Conservation (phyloP, 2,888 invertebrate genomes). For the Phaedon cochleariae region DNA sequence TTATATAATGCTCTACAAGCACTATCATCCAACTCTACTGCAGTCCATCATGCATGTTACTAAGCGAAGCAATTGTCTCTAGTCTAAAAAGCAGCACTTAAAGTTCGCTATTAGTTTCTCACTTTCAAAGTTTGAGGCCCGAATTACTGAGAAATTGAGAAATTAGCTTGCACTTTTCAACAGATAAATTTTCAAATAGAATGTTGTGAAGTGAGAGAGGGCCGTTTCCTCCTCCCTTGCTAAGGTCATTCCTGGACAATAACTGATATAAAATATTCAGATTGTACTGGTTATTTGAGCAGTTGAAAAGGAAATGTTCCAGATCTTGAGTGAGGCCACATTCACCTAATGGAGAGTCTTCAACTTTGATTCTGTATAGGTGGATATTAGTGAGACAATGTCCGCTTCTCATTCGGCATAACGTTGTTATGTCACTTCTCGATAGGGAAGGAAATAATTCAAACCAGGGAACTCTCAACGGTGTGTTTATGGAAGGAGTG, state of each 20-base stretch:
- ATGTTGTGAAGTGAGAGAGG: neutral
- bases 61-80: too few species aligned
- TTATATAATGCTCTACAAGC: too few species aligned
- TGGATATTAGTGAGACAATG: neutral
- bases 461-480: neutral
- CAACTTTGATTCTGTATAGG: neutral
- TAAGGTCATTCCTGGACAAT: neutral
- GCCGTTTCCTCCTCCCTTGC: neutral
- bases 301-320: neutral
- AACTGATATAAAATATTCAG: neutral
- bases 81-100: too few species aligned
- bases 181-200: neutral
- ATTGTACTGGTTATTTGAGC: neutral
- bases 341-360: neutral
- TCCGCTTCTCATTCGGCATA: conserved; percentile 1
- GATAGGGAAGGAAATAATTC: neutral
- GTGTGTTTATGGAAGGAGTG: neutral
- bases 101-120: too few species aligned
- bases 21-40: too few species aligned
- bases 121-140: neutral
- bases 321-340: neutral
- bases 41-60: too few species aligned
- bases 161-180: neutral
- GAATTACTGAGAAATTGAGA: neutral
- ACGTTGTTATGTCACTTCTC: neutral